Conservation (phyloP, 2,797 vertebrate species). For the Sebastes steindachneri region DNA sequence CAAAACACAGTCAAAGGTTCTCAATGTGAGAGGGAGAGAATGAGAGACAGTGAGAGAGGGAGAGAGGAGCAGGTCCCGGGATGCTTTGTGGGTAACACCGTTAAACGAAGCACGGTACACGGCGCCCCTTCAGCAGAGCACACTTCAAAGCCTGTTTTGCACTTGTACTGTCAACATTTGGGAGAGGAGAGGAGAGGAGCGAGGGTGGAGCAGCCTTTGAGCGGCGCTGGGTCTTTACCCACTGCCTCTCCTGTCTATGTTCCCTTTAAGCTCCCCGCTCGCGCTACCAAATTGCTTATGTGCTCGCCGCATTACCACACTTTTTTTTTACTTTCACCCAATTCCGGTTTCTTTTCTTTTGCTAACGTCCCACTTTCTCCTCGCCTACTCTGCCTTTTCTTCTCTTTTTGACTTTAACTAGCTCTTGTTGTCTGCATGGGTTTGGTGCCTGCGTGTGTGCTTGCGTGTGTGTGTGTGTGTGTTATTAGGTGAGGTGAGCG, state of each 20-base stretch:
- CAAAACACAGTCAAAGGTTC: constrained; percentile 74
- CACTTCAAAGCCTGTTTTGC: constrained; percentile 86
- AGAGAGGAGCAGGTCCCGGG: constrained; percentile 76
- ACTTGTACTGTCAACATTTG: constrained; percentile 86
- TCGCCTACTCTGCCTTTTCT: constrained; percentile 53
- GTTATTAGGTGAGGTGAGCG: constrained; percentile 70
- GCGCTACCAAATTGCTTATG: constrained; percentile 81
- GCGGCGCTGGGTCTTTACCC: constrained; percentile 82
- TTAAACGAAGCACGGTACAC: constrained; percentile 79
- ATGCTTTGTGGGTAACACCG: constrained; percentile 79
- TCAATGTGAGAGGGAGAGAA: constrained; percentile 33
- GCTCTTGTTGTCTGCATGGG: constrained; percentile 63
- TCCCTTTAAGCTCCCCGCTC: constrained; percentile 78
- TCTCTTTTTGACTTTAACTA: constrained; percentile 75
- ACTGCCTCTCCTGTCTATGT: constrained; percentile 74
- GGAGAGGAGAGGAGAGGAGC: constrained; percentile 73
- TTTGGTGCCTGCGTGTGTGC: constrained; percentile 29
- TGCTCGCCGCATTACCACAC: constrained; percentile 64
- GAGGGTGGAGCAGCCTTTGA: constrained; percentile 85
- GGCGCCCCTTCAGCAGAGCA: constrained; percentile 76
- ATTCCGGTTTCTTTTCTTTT: constrained; percentile 71
- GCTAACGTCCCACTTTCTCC: constrained; percentile 73
- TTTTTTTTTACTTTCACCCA: constrained; percentile 67
- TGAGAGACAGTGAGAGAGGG: constrained; percentile 45
- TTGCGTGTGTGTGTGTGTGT: constrained; percentile 8